phyloP scores from a whole-genome alignment of 2,113 vertebrate species.

The Calyptommatus sinebrachiatus region DNA sequence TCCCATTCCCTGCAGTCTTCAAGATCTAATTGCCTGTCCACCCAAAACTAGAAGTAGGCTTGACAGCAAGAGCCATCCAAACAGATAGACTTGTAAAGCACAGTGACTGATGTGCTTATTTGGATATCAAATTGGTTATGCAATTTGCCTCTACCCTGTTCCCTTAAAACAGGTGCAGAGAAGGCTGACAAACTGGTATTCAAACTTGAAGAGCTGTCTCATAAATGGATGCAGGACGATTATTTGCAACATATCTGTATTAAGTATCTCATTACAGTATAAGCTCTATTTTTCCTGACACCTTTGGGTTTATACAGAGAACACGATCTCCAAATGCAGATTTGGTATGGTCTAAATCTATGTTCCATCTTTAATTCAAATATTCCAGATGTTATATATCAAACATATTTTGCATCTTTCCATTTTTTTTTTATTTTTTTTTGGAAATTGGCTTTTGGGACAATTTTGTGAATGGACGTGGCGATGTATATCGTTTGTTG shows the following conservation, averaged over 20 bases:
- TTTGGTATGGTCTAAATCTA: neutral
- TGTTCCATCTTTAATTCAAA: neutral
- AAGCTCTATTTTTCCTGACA: neutral
- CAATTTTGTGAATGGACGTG: neutral
- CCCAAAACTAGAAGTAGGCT: neutral
- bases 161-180: neutral
- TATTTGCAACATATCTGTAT: neutral
- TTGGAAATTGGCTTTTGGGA: neutral
- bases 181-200: neutral
- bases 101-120: neutral
- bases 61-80: neutral
- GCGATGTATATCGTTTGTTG: too few relatives aligned
- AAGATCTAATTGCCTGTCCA: neutral
- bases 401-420: slow-evolving; percentile 6
- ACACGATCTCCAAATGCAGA: neutral
- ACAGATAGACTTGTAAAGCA: neutral
- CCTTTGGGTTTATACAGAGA: neutral
- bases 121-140: neutral
- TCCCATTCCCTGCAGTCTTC: neutral
- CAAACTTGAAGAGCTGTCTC: neutral
- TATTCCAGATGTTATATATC: neutral
- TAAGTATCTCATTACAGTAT: neutral
- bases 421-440: neutral
- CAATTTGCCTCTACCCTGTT: neutral
- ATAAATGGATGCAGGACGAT: neutral